phyloP scores from a whole-genome alignment of 2,113 vertebrate species.

The Sialia sialis region DNA sequence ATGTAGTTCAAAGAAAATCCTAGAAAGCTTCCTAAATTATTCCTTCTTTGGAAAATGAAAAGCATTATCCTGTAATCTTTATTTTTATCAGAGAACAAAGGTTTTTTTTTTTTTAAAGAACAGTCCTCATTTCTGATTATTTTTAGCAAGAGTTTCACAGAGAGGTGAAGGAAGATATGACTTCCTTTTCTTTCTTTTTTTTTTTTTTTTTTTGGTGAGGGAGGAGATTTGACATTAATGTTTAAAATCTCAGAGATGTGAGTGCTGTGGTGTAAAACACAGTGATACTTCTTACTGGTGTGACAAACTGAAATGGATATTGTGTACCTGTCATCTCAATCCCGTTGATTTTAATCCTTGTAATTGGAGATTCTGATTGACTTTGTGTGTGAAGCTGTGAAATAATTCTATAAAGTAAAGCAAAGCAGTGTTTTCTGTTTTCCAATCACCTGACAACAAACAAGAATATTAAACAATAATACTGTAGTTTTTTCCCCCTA shows the following conservation, averaged over 20 bases:
- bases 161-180: neutral
- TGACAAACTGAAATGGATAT: neutral
- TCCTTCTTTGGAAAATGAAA: neutral
- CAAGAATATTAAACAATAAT: neutral
- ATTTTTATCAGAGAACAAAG: neutral
- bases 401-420: neutral
- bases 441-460: neutral
- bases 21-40: neutral
- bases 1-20: neutral
- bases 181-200: neutral
- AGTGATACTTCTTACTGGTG: neutral
- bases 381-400: neutral
- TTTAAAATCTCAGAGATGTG: neutral
- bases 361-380: neutral
- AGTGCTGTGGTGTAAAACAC: neutral
- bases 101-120: neutral
- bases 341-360: neutral
- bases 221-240: neutral
- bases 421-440: neutral
- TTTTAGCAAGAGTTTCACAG: neutral
- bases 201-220: rapidly evolving
- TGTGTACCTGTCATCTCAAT: neutral
- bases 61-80: neutral
- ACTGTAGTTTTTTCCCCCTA: neutral
- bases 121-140: neutral